Conservation (phyloP, 1,140 invertebrate species). For the Stratiolaelaps scimitus region DNA sequence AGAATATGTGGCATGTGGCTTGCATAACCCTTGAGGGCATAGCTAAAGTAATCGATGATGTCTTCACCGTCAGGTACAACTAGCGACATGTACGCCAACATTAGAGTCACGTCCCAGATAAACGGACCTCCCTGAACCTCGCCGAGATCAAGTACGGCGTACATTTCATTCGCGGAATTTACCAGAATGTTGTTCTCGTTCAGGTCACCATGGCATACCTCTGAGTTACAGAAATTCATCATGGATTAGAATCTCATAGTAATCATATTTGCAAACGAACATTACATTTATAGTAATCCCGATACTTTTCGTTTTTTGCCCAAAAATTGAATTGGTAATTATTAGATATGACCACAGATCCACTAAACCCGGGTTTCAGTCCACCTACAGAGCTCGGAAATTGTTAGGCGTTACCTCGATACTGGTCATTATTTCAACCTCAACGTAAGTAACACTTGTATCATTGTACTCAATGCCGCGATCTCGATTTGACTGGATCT, state of each 20-base stretch:
- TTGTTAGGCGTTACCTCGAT: too few species aligned
- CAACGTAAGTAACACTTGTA: too few species aligned
- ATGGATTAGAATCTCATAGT: too few species aligned
- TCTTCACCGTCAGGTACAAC: background rate
- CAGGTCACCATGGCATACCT: background rate
- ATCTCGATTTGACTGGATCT: too few species aligned
- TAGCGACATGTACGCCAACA: background rate
- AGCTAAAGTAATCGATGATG: background rate
- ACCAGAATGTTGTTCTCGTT: background rate
- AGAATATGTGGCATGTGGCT: background rate
- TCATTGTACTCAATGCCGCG: too few species aligned
- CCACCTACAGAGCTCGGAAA: too few species aligned
- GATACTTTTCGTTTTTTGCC: too few species aligned
- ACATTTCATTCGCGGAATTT: background rate
- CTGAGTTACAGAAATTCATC: background rate
- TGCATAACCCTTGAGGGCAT: background rate
- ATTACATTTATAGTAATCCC: constrained; percentile 2
- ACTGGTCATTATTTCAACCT: too few species aligned
- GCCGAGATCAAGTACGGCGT: background rate
- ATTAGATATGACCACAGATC: too few species aligned
- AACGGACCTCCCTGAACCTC: background rate
- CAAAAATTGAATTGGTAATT: too few species aligned
- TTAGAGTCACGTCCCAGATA: background rate
- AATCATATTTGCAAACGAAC: background rate
- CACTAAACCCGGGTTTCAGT: too few species aligned